These are phyloP conservation scores for Bufotes viridis DNA, from an alignment of 2,797 vertebrate genomes.

Conservation along the genomic window DNA sequence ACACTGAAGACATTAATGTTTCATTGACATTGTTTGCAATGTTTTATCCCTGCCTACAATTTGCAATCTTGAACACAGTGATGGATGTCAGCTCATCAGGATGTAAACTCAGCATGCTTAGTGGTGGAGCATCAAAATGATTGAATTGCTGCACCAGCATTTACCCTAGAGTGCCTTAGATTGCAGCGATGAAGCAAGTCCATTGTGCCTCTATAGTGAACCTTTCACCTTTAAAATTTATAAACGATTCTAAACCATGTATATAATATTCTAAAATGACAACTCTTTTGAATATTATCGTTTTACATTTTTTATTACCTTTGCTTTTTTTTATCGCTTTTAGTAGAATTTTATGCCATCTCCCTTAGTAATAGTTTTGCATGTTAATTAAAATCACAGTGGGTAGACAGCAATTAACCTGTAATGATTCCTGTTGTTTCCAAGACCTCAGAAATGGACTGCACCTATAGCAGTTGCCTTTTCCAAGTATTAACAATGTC, in stretches of 20 bases:
- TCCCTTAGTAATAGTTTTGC: background rate
- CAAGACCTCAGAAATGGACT: no score
- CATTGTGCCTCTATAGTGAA: background rate
- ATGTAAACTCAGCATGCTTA: conserved; percentile 25
- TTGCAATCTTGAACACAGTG: conserved; percentile 16
- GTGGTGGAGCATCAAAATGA: conserved; percentile 17
- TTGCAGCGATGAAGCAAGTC: background rate
- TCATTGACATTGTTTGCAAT: conserved; percentile 2
- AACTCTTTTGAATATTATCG: background rate
- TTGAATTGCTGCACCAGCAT: conserved; percentile 23
- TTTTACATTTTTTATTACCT: background rate
- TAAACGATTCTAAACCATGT: background rate
- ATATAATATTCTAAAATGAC: background rate
- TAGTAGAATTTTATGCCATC: background rate
- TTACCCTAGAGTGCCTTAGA: background rate
- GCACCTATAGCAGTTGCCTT: no score
- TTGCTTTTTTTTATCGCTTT: background rate
- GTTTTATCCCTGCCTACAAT: background rate
- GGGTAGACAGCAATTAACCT: no score
- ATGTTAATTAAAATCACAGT: background rate
- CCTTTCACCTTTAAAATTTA: background rate
- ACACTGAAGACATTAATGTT: background rate
- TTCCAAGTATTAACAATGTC: no score
- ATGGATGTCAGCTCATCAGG: conserved; percentile 28
- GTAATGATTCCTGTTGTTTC: no score